Evolutionary conservation across 2,888 invertebrate species (phyloP).

Genomic region (Synergus umbraculus): DNA sequence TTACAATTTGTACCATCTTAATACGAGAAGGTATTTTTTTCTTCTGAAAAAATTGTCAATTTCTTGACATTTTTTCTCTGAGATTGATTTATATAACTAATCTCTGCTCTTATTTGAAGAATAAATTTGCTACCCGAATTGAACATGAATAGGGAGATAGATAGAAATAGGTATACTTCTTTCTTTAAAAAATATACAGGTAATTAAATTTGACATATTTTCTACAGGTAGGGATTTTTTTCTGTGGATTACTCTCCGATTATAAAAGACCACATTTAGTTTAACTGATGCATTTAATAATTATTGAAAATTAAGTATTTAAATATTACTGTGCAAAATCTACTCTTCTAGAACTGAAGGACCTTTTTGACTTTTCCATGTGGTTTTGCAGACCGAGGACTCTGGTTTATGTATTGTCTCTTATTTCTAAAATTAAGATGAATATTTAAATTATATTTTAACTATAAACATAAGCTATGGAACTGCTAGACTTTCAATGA

Average conservation of each 20-base stretch:
- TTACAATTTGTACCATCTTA: background rate
- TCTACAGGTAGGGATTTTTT: background rate
- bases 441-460: conserved; percentile 52
- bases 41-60: background rate
- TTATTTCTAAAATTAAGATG: conserved; percentile 10
- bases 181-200: background rate
- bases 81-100: background rate
- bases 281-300: background rate
- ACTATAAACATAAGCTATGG: conserved; percentile 51
- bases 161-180: background rate
- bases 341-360: conserved; percentile 11
- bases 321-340: background rate
- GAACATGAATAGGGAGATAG: background rate
- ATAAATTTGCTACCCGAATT: background rate
- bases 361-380: conserved; percentile 70
- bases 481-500: conserved; percentile 50
- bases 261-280: background rate
- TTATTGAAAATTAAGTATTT: background rate
- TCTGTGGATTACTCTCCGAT: background rate
- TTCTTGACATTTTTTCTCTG: background rate
- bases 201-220: background rate
- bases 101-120: background rate
- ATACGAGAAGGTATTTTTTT: background rate
- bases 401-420: conserved; percentile 61
- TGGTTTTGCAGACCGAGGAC: conserved; percentile 73